These are phyloP conservation scores for Tuberolachnus salignus DNA, from an alignment of 2,888 invertebrate species.

Conservation along the genomic window DNA sequence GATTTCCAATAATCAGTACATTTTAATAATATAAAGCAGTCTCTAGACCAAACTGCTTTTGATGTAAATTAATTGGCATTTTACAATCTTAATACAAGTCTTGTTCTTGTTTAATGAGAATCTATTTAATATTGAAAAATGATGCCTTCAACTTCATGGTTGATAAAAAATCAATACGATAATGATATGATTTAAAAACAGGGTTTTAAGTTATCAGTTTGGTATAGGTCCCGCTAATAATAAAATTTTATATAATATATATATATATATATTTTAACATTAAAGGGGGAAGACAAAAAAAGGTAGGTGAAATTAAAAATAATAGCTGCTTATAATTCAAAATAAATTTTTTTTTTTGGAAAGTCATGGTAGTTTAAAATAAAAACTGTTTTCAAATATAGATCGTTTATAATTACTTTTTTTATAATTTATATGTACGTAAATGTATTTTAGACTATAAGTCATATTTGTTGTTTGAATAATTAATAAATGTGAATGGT, in stretches of 20 bases:
- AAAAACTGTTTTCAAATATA: constrained; percentile 11
- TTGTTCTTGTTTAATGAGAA: constrained; percentile 21
- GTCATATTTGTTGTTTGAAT: constrained; percentile 31
- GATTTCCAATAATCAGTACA: constrained; percentile 52
- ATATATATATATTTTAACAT: constrained; percentile 18
- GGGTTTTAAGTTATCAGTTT: constrained; percentile 26
- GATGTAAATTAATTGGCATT: constrained; percentile 1
- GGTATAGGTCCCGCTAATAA: constrained; percentile 24
- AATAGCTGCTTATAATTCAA: constrained; percentile 13
- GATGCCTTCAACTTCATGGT: neutral
- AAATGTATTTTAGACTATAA: constrained; percentile 29
- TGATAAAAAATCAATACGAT: constrained; percentile 11
- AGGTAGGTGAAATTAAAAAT: constrained; percentile 8
- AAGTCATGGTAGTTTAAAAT: constrained; percentile 12
- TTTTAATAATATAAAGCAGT: constrained; percentile 35
- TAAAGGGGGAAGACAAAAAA: constrained; percentile 36
- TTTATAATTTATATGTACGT: constrained; percentile 19
- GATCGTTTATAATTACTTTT: neutral
- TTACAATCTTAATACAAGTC: constrained; percentile 25
- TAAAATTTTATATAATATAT: constrained; percentile 32
- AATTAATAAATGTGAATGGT: constrained; percentile 25
- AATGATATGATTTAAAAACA: constrained; percentile 40
- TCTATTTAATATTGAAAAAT: constrained; percentile 3
- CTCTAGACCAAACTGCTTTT: constrained; percentile 37
- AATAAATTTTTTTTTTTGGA: constrained; percentile 12